Evolutionary conservation across 2,888 invertebrate species (phyloP).

Genomic region (Drosophila parthenogenetica): DNA sequence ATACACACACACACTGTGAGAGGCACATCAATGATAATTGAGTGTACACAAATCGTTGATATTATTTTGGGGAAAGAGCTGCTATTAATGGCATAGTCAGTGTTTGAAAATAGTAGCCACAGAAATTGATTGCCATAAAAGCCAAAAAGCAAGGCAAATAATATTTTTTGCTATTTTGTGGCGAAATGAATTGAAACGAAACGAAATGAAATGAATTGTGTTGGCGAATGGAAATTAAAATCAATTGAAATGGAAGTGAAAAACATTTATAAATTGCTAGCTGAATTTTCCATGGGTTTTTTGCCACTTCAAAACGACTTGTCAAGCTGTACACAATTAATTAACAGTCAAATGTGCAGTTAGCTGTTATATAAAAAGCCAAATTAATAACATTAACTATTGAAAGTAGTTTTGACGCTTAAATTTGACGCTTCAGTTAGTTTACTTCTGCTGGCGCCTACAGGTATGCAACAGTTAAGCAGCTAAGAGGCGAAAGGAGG

Average conservation of each 20-base stretch:
- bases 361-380: constrained; percentile 20
- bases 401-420: constrained; percentile 34
- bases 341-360: constrained; percentile 37
- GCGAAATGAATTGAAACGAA: constrained; percentile 33
- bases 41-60: constrained; percentile 51
- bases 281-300: constrained; percentile 49
- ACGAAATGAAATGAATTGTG: constrained; percentile 22
- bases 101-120: constrained; percentile 51
- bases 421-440: constrained; percentile 13
- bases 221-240: constrained; percentile 26
- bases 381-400: constrained; percentile 67
- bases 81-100: constrained; percentile 37
- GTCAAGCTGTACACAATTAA: constrained; percentile 47
- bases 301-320: constrained; percentile 25
- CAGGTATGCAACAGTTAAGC: constrained; percentile 45
- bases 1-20: not conserved
- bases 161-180: constrained; percentile 53
- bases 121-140: constrained; percentile 73
- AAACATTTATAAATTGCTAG: constrained; percentile 53
- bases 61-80: constrained; percentile 35
- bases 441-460: constrained; percentile 9
- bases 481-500: constrained; percentile 10
- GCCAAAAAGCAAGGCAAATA: constrained; percentile 49
- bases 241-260: constrained; percentile 39
- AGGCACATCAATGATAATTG: constrained; percentile 39